Conservation (phyloP, 1,140 invertebrate genomes). For the Lordiphosa stackelbergi region DNA sequence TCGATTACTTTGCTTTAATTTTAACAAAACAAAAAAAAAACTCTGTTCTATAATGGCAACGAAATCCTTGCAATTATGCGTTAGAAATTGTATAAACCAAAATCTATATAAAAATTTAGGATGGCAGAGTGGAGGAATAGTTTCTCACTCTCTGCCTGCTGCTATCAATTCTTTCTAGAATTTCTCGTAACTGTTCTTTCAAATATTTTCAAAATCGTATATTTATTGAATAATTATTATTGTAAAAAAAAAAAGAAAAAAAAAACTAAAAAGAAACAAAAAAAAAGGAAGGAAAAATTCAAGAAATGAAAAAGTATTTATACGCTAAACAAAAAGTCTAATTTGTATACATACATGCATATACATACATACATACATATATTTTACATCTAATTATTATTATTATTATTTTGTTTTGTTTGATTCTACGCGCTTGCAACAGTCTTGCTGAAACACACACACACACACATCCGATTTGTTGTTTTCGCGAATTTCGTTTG, state of each 20-base stretch:
- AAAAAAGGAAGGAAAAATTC: slow-evolving; percentile 11
- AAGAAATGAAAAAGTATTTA: slow-evolving; percentile 51
- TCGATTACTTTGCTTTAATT: slow-evolving; percentile 73
- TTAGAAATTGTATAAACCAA: slow-evolving; percentile 36
- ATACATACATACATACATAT: slow-evolving; percentile 9
- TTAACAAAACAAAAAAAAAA: slow-evolving; percentile 38
- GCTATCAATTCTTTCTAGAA: slow-evolving; percentile 41
- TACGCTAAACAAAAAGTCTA: slow-evolving; percentile 53
- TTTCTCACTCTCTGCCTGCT: slow-evolving; percentile 47
- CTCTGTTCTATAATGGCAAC: slow-evolving; percentile 66
- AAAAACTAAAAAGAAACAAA: slow-evolving; percentile 25
- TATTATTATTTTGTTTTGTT: slow-evolving; percentile 20
- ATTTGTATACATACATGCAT: slow-evolving; percentile 42
- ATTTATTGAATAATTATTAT: slow-evolving; percentile 52
- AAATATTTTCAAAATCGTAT: slow-evolving; percentile 55
- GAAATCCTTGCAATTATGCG: slow-evolving; percentile 56
- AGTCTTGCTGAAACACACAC: slow-evolving; percentile 11
- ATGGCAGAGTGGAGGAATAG: slow-evolving; percentile 10
- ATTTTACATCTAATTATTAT: slow-evolving; percentile 26
- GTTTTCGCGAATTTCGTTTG: slow-evolving; percentile 56
- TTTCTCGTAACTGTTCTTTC: slow-evolving; percentile 62
- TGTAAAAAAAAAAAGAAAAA: slow-evolving; percentile 9
- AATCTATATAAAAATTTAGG: slow-evolving; percentile 38
- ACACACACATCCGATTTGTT: slow-evolving; percentile 6
- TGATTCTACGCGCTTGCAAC: slow-evolving; percentile 17